Evolutionary conservation across 2,113 vertebrate species (phyloP), one percentile per base, ranked within the genome.

Genomic region (Odontophorus gujanensis): DNA sequence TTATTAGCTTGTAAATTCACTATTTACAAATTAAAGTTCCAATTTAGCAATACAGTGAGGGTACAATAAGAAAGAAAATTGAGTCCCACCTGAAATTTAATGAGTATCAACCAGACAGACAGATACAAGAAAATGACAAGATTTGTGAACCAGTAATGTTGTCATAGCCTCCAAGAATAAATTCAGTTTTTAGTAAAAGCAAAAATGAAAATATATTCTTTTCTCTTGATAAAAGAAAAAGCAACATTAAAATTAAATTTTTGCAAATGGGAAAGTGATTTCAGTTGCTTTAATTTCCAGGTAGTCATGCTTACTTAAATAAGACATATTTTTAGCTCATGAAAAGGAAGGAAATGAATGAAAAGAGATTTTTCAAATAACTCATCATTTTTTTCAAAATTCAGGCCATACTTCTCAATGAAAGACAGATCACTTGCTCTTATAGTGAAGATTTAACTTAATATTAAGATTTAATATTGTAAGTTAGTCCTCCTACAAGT

Each of bases 81-180:
- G 50, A 65, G n/a, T 43, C 24, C 18, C 36, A 30, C 40, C 34
- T 90, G 47, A 79, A 53, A 89, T 92, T 81, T 89, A 79, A 87
- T 69, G 20, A 53, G 51, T n/a, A 82, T 9, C 14, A 84, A 19
- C 25, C 38, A 89, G 78, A 94, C 62, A 92, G 66, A 59, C 13
- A 85, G 91, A 79, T 59, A n/a, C 20, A 87, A 87, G 74, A 73
- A 96, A 91, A 96, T 87, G 67, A 26, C 40, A 66, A 66, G 53
- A 73, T 87, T 81, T 86, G 65, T 68, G 58, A 85, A 73, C 16
- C 7, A 87, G 53, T 43, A 81, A 84, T 40, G 55, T 53, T 3
- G 0, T 61, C 86, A 78, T 25, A 93, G 40, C 28, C 21, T 81
- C 34, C 57, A 89, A 89, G 43, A 81, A 34, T 72, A 48, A 84